A percentile compares a stretch with the other conserved stretches of the same genome.
These are phyloP conservation scores for Tolmerus cingulatus DNA, from an alignment of 2,888 invertebrate genomes.

Conservation along the genomic window DNA sequence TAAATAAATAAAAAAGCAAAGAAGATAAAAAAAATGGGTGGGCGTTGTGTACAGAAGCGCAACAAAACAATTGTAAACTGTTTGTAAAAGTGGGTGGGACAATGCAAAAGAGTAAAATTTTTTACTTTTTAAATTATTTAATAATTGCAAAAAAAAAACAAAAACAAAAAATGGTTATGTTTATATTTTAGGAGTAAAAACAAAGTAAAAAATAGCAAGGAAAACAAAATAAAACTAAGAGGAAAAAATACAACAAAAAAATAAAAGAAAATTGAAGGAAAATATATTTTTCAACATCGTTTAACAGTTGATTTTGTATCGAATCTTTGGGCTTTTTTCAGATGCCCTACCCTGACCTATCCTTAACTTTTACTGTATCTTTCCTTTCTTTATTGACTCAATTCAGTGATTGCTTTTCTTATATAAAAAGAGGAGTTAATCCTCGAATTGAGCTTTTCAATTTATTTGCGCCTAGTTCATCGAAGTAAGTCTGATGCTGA, in stretches of 20 bases:
- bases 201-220: not conserved
- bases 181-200: constrained; percentile 7
- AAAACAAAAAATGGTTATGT: constrained; percentile 5
- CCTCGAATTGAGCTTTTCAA: too few relatives aligned
- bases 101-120: not conserved
- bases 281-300: constrained; percentile 37
- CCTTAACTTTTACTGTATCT: not conserved
- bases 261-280: constrained; percentile 29
- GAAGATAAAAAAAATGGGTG: not conserved
- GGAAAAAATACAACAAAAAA: constrained; percentile 1
- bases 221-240: constrained; percentile 7
- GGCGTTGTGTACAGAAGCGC: not conserved
- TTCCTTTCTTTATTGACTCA: not conserved
- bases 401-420: too few relatives aligned
- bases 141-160: not conserved
- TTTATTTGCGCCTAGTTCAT: too few relatives aligned
- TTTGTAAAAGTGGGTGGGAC: not conserved
- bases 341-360: not conserved
- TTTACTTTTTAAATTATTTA: constrained; percentile 13
- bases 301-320: constrained; percentile 19
- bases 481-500: too few relatives aligned
- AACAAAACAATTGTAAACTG: not conserved
- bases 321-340: not conserved
- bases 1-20: not conserved
- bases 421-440: too few relatives aligned